These are phyloP conservation scores for Melinaea marsaeus DNA, from an alignment of 2,888 invertebrate species.

Conservation along the genomic window DNA sequence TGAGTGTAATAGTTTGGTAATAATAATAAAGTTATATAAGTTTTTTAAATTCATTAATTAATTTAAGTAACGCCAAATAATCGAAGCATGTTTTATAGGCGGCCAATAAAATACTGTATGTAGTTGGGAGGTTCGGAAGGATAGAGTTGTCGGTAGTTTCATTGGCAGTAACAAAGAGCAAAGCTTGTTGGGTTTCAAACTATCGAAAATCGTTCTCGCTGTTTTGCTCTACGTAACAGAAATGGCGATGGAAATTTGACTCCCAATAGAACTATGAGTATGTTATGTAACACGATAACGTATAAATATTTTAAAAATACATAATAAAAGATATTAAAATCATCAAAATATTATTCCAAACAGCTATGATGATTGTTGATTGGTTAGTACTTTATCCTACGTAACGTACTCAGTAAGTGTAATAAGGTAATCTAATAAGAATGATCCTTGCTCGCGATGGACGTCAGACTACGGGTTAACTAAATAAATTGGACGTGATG, in stretches of 20 bases:
- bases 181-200: conserved; percentile 7
- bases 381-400: too few species aligned
- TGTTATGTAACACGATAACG: background rate
- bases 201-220: background rate
- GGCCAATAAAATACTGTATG: background rate
- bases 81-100: background rate
- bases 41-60: too few species aligned
- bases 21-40: too few species aligned
- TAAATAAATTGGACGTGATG: conserved; percentile 34
- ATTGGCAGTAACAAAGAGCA: conserved; percentile 2
- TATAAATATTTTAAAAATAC: too few species aligned
- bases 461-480: conserved; percentile 26
- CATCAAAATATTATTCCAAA: too few species aligned
- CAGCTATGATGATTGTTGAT: too few species aligned
- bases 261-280: background rate
- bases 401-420: background rate
- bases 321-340: too few species aligned
- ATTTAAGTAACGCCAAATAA: background rate
- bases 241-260: background rate
- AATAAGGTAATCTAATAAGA: conserved; percentile 25
- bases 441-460: conserved; percentile 21
- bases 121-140: background rate
- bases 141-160: conserved; percentile 7
- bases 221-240: background rate
- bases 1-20: too few species aligned